Evolutionary conservation across 2,888 invertebrate genomes (phyloP), one percentile per base, ranked within the genome.

Genomic region (Drosophila lacicola): DNA sequence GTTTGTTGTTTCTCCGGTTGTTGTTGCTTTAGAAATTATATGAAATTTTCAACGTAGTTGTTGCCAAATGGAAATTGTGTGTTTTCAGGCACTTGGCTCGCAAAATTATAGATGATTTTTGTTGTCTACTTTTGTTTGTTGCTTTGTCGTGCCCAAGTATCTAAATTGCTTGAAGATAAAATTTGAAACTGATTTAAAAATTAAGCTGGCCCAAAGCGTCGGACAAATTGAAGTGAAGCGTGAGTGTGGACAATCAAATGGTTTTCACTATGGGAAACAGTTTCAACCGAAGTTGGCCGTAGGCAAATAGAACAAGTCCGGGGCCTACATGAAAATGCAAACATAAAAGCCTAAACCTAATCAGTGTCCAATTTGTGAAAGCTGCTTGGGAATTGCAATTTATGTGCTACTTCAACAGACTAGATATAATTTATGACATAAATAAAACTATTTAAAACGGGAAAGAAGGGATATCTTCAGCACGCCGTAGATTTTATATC

Each of bases 11-110:
- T n/a, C 3, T 49, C 11, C 10, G 9, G 39, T 50, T 49, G 17
- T 25, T 34, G 53, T 36, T 63, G 50, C 33, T 44, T 44, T 49
- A 49, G 37, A 70, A 79, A 77, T 82, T 64, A 57, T 67, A 54
- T 56, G 60, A 68, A 58, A 64, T 63, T 58, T 49, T 41, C 44
- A 19, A 29, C 51, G 56, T 46, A 49, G 55, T 56, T 67, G 71
- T 72, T 78, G 62, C 55, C 61, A 85, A 82, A 82, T 73, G 72
- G 72, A 74, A 74, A 74, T 57, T 70, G 29, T 57, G 57, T 74
- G 74, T 73, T 68, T 58, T 19, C 50, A 37, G 42, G 25, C 34
- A 54, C 64, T 57, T 64, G 37, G 55, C 10, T 13, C 19, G 4
- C 41, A 14, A 68, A 65, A 65, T 46, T 53, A 53, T 53, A 62